Conservation (phyloP, 2,113 vertebrate genomes). For the Aphelocoma coerulescens region DNA sequence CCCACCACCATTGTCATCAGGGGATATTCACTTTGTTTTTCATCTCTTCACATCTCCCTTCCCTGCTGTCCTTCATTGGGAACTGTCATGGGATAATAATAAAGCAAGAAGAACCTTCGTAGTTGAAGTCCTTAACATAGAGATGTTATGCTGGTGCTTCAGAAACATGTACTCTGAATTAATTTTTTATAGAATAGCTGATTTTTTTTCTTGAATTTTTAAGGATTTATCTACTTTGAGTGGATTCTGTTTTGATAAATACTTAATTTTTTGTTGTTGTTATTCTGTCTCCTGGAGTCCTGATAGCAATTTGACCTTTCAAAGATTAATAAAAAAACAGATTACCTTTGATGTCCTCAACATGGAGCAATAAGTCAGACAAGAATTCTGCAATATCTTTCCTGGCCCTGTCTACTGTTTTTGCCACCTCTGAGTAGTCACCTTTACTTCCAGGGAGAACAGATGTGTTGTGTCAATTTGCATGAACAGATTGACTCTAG, state of each 20-base stretch:
- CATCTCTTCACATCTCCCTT: neutral
- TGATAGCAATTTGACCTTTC: slow-evolving; percentile 17
- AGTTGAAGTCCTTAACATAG: neutral
- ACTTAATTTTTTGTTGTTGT: neutral
- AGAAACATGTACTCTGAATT: slow-evolving; percentile 47
- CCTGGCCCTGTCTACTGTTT: neutral
- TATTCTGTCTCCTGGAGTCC: neutral
- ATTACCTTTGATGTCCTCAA: slow-evolving; percentile 35
- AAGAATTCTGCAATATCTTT: neutral
- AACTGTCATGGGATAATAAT: neutral
- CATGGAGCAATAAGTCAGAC: slow-evolving; percentile 56
- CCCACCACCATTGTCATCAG: neutral
- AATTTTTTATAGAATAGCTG: slow-evolving; percentile 30
- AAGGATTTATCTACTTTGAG: slow-evolving; percentile 55
- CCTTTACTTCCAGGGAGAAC: slow-evolving; percentile 40
- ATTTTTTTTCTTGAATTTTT: slow-evolving; percentile 58
- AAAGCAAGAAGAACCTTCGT: neutral
- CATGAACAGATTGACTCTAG: slow-evolving; percentile 6
- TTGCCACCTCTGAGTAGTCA: slow-evolving; percentile 11
- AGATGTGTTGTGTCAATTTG: slow-evolving; percentile 51
- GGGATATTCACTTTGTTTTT: neutral
- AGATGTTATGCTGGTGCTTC: slow-evolving; percentile 52
- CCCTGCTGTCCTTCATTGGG: neutral
- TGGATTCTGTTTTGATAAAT: slow-evolving; percentile 70
- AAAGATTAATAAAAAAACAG: neutral